These are phyloP conservation scores for Gibbula magus DNA, from an alignment of 2,888 invertebrate genomes.

Conservation along the genomic window DNA sequence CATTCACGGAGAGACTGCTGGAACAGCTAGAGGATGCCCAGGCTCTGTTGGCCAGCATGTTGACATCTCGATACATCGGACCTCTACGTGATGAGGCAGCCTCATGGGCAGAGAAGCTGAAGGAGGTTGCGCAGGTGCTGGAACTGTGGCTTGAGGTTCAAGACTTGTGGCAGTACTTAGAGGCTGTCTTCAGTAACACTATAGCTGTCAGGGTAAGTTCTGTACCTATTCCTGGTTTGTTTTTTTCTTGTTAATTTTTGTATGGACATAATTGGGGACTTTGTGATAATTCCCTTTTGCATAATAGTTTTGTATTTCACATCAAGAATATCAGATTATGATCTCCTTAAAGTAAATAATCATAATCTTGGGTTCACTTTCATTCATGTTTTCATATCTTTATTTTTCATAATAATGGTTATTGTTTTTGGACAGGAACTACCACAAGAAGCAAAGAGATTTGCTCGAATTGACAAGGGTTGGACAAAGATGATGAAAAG, in stretches of 20 bases:
- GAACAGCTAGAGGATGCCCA: constrained; percentile 75
- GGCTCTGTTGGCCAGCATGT: constrained; percentile 73
- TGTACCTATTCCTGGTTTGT: neutral
- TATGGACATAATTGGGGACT: neutral
- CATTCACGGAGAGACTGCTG: constrained; percentile 71
- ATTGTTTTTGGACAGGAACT: constrained; percentile 63
- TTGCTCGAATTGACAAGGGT: constrained; percentile 72
- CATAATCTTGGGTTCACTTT: neutral
- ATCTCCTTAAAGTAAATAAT: neutral
- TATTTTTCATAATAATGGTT: neutral
- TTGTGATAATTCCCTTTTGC: too few species aligned
- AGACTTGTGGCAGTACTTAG: constrained; percentile 74
- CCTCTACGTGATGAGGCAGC: constrained; percentile 74
- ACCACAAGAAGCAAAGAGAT: constrained; percentile 74
- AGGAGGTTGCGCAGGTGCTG: constrained; percentile 74
- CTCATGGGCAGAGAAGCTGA: constrained; percentile 75
- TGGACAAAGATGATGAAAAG: constrained; percentile 75
- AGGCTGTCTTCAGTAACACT: constrained; percentile 73
- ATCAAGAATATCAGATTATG: neutral
- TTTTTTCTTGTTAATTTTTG: neutral
- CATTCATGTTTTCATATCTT: too few species aligned
- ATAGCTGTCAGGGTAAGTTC: constrained; percentile 67
- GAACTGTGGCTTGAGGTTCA: constrained; percentile 75
- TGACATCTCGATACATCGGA: constrained; percentile 73
- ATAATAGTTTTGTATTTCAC: too few species aligned